Evolutionary conservation across 2,888 invertebrate genomes (phyloP), one percentile per base, ranked within the genome.

Genomic region (Drosophila buzzatii): DNA sequence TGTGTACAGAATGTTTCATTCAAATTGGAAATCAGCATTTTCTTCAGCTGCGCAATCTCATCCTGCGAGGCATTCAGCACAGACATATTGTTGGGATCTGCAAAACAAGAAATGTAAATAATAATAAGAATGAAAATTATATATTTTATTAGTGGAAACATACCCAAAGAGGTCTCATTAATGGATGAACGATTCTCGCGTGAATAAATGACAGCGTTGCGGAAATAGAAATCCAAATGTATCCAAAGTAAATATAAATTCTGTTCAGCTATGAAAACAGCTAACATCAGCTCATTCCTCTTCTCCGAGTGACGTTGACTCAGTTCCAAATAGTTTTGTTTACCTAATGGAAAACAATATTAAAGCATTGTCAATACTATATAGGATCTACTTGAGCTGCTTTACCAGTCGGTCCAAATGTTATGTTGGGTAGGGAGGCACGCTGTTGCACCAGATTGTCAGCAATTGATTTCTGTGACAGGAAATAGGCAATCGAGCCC

Each of bases 1-100:
- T 96, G 96, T 68, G 96, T 95, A 61, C 96, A 95, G 92, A 97
- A 97, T 74, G 96, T 95, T 90, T 97, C 97, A 87, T 96, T 97
- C 91, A 97, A 96, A 20, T 96, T 94, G 0, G 95, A 95, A 37
- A 96, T 94, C 14, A 97, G 94, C 39, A 95, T 95, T 91, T 96
- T 96, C 85, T 96, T 96, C 61, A 97, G 93, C 82, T 95, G 95
- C 37, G 95, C 94, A 60, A 96, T 94, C 70, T 96, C 96, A 57
- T 96, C 96, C 79, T 95, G 95, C 6, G 94, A 93, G 93, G 88
- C 94, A 94, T 95, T 95, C 95, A 76, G 49, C 16, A 94, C 94
- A 81, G 94, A 94, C 31, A 93, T 91, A 31, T 94, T 91, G 20
- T 93, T 92, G 16, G 93, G 92, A 65, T 89, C 94, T 94, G 68